Evolutionary conservation across 2,888 invertebrate species (phyloP).

Genomic region (Lordiphosa andalusiaca): DNA sequence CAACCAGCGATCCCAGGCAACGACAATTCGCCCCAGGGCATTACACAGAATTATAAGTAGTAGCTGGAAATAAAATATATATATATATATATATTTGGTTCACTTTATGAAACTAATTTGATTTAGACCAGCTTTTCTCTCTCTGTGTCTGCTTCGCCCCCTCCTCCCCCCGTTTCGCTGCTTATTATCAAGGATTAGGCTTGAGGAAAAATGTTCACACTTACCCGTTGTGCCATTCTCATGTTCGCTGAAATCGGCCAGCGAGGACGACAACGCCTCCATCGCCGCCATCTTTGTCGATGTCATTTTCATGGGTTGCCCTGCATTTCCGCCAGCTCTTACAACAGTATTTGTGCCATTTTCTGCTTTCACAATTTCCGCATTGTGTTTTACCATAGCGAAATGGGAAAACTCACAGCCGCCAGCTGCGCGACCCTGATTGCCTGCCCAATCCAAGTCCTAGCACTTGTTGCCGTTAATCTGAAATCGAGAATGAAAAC

Average conservation of each 20-base stretch:
- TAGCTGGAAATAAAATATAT: conserved; percentile 3
- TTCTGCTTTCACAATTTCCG: conserved; percentile 73
- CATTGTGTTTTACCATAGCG: conserved; percentile 70
- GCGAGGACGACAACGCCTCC: conserved; percentile 50
- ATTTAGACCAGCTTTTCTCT: conserved; percentile 32
- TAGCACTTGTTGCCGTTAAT: conserved; percentile 16
- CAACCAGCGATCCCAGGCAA: conserved; percentile 24
- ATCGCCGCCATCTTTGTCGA: conserved; percentile 25
- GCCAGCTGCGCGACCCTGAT: conserved; percentile 57
- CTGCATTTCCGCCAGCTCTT: conserved; percentile 54
- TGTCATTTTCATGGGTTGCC: conserved; percentile 44
- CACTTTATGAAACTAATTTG: conserved; percentile 51
- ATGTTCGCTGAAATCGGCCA: conserved; percentile 59
- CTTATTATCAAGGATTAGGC: conserved; percentile 22
- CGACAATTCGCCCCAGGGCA: conserved; percentile 7
- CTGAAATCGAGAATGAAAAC: conserved; percentile 13
- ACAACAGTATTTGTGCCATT: conserved; percentile 68
- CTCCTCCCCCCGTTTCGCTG: neutral
- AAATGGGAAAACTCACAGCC: conserved; percentile 42
- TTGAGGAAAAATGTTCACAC: conserved; percentile 38
- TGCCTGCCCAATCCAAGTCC: conserved; percentile 44
- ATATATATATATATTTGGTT: conserved; percentile 3
- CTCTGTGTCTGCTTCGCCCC: neutral
- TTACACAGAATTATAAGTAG: conserved; percentile 13
- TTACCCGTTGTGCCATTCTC: conserved; percentile 77